Evolutionary conservation across 1,140 invertebrate species (phyloP).

Genomic region (Drosophila trapezifrons): DNA sequence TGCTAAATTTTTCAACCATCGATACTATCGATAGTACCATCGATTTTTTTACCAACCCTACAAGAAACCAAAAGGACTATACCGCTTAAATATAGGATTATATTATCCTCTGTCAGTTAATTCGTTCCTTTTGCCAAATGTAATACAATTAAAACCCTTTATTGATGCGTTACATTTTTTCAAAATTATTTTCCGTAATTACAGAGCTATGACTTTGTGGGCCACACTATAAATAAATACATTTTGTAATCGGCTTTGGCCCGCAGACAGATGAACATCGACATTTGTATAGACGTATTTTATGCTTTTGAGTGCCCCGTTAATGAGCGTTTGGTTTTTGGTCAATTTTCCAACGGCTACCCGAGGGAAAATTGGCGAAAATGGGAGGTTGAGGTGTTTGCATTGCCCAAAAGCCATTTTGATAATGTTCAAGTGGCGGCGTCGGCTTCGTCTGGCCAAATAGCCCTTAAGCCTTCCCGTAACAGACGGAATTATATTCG

Average conservation of each 20-base stretch:
- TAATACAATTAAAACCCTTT: not conserved
- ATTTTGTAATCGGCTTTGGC: conserved; percentile 31
- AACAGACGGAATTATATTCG: conserved; percentile 21
- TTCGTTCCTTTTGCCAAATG: not conserved
- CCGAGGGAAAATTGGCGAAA: not conserved
- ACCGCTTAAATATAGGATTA: not conserved
- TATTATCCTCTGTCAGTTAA: too few relatives aligned
- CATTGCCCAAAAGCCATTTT: conserved; percentile 2
- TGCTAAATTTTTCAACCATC: too few relatives aligned
- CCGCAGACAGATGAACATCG: conserved; percentile 2
- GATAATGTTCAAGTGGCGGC: conserved; percentile 29
- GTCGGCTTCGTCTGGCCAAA: conserved; percentile 38
- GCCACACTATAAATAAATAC: conserved; percentile 7
- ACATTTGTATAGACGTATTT: not conserved
- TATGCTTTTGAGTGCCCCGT: conserved; percentile 3
- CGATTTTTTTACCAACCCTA: too few relatives aligned
- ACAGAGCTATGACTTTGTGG: conserved; percentile 1
- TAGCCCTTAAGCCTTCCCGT: conserved; percentile 14
- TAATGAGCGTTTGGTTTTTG: conserved; percentile 20
- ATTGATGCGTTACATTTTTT: not conserved
- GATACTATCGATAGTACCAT: too few relatives aligned
- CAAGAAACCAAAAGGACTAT: too few relatives aligned
- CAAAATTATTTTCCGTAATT: not conserved
- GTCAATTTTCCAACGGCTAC: not conserved
- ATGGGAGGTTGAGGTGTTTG: not conserved